Evolutionary conservation across 2,113 vertebrate genomes (phyloP).

Genomic region (Caretta caretta): DNA sequence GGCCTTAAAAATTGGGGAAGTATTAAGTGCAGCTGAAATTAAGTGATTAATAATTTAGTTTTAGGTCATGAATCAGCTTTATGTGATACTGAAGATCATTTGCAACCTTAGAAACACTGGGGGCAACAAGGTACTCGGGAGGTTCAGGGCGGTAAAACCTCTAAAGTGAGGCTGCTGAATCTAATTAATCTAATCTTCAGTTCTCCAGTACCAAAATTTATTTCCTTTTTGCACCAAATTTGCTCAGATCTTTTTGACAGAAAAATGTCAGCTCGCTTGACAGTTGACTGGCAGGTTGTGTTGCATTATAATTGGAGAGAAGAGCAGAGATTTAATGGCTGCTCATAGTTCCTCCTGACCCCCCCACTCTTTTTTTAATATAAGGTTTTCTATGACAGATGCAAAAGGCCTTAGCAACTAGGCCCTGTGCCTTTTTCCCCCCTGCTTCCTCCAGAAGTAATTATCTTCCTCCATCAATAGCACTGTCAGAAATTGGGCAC

Average conservation of each 20-base stretch:
- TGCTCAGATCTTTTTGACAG: conserved; percentile 63
- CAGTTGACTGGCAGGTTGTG: conserved; percentile 71
- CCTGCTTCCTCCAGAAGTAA: conserved; percentile 80
- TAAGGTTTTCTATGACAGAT: conserved; percentile 39
- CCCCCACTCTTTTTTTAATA: not conserved
- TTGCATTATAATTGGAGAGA: conserved; percentile 62
- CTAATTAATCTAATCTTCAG: conserved; percentile 82
- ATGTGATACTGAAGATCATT: conserved; percentile 77
- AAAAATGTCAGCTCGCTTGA: conserved; percentile 65
- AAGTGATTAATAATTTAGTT: conserved; percentile 97
- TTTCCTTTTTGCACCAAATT: conserved; percentile 74
- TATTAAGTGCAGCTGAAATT: conserved; percentile 89
- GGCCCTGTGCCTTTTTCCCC: conserved; percentile 68
- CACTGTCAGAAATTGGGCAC: conserved; percentile 77
- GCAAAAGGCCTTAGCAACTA: conserved; percentile 68
- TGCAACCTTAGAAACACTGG: conserved; percentile 68
- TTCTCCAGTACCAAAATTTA: conserved; percentile 67
- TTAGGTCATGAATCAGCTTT: conserved; percentile 89
- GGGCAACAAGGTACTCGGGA: conserved; percentile 69
- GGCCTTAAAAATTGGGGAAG: conserved; percentile 85
- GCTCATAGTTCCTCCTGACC: conserved; percentile 17
- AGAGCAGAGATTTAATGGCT: conserved; percentile 50
- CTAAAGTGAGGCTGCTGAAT: conserved; percentile 72
- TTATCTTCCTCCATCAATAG: conserved; percentile 88
- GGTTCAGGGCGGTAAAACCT: conserved; percentile 57